Base-by-base conservation (phyloP, 2,113 vertebrate species). In the Pelodiscus sinensis region DNA sequence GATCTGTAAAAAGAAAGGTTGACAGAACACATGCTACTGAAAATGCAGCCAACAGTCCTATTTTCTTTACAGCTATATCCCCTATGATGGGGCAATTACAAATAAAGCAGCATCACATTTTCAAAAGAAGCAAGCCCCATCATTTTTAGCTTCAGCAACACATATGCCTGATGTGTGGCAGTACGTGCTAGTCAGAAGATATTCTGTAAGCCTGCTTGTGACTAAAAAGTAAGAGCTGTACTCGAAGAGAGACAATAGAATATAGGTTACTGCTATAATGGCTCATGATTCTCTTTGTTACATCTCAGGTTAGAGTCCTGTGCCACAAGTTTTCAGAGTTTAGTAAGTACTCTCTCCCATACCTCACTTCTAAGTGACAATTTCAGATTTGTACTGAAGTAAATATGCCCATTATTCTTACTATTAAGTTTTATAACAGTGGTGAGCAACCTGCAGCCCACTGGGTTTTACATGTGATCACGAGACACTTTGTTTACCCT, bases 1-100 rank as follows among this genome's bases (percentile, higher is more conserved):
- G 85, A 98, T 98, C 99, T 99, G 90, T 75, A 60, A 29, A 97
- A 19, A 93, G 83, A 97, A 19, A 92, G 83, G 16, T 79, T 95
- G 78, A 96, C 80, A 93, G 90, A 52, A 87, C 65, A 13, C 11
- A 0, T 7, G 24, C 86, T 95, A 18, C 92, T 55, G 60, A 52
- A 88, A 29, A 88, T 87, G 84, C 8, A 86, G 18, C 56, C 87
- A 89, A 68, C 79, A 89, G 31, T 29, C 50, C 35, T 22, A 15
- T 65, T 71, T 14, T 86, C 51, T 71, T 90, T 52, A 44, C 3
- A 93, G 57, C 19, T 92, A 4, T n/a, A 81, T 19, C 24, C 73
- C 21, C 29, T 62, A 31, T 12, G 29, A 16, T 12, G 57, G 77
- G 92, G 84, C 2, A 4, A 62, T 79, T 29, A 35, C 25, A 89